These are phyloP conservation scores for Rallus limicola DNA, from an alignment of 2,113 vertebrate species.

Conservation along the genomic window DNA sequence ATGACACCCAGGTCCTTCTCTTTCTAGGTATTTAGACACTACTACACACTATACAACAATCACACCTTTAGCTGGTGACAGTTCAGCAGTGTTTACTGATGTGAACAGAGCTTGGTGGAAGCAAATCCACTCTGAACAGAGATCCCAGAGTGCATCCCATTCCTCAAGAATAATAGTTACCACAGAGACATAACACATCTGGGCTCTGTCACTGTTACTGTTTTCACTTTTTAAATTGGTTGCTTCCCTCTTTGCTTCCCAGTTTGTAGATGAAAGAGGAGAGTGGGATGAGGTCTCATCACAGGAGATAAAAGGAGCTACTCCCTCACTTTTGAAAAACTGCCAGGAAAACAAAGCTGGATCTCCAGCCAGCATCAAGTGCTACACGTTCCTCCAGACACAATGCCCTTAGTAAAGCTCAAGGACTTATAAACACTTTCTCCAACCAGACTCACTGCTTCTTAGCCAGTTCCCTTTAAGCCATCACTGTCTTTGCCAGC, in stretches of 20 bases:
- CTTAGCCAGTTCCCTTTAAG: background rate
- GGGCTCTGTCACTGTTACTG: background rate
- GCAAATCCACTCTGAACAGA: background rate
- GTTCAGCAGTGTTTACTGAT: background rate
- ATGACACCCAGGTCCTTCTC: too few species aligned
- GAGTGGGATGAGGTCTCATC: background rate
- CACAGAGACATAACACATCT: background rate
- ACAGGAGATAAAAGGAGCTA: background rate
- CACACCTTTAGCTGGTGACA: background rate
- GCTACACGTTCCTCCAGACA: background rate
- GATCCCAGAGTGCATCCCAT: background rate
- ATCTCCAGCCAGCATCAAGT: background rate
- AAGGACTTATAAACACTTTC: background rate
- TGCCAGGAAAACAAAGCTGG: background rate
- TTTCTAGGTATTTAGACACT: background rate
- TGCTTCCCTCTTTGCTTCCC: background rate
- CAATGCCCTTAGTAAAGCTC: background rate
- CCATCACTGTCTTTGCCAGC: background rate
- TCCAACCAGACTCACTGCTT: background rate
- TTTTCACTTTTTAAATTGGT: background rate
- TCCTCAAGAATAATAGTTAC: background rate
- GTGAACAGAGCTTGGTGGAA: background rate
- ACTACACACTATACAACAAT: background rate
- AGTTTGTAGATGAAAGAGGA: background rate
- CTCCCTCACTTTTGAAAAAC: background rate